phyloP scores from a whole-genome alignment of 1,140 invertebrate genomes.

The Scaptomyza montana region DNA sequence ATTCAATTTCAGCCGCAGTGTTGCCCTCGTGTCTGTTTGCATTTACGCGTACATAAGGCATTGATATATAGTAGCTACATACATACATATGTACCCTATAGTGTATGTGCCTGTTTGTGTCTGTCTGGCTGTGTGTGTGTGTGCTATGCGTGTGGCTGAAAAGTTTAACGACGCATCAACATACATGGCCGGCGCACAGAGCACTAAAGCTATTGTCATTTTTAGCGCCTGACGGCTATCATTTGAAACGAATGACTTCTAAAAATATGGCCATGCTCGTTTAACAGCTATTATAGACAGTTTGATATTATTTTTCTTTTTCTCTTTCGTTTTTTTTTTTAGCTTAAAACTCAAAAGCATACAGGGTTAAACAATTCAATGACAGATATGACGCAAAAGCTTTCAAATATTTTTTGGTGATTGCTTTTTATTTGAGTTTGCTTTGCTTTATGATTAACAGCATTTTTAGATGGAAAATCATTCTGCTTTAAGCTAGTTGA shows the following conservation, averaged over 20 bases:
- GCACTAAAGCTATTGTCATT: conserved; percentile 67
- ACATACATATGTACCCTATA: not conserved
- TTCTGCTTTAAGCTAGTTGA: too few species aligned
- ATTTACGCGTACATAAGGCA: conserved; percentile 49
- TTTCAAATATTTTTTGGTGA: too few species aligned
- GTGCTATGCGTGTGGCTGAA: conserved; percentile 61
- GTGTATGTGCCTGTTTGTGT: too few species aligned
- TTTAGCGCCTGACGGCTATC: conserved; percentile 50
- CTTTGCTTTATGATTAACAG: too few species aligned
- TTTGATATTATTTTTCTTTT: not conserved
- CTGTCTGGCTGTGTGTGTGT: conserved; percentile 34
- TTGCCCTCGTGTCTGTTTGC: conserved; percentile 38
- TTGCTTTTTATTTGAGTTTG: too few species aligned
- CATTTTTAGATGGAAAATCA: too few species aligned
- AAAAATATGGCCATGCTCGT: conserved; percentile 1
- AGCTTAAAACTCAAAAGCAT: not conserved
- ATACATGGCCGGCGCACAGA: conserved; percentile 57
- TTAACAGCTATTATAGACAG: conserved; percentile 4
- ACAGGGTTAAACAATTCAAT: not conserved
- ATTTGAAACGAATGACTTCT: conserved; percentile 44
- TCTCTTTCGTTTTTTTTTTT: not conserved
- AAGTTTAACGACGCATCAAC: conserved; percentile 80
- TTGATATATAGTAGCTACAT: conserved; percentile 52
- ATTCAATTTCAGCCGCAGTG: conserved; percentile 69
- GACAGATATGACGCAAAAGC: not conserved